A percentile compares a stretch with the other conserved stretches of the same genome.
phyloP scores from a whole-genome alignment of 1,140 invertebrate species.

The Mycetomoellerius zeteki region DNA sequence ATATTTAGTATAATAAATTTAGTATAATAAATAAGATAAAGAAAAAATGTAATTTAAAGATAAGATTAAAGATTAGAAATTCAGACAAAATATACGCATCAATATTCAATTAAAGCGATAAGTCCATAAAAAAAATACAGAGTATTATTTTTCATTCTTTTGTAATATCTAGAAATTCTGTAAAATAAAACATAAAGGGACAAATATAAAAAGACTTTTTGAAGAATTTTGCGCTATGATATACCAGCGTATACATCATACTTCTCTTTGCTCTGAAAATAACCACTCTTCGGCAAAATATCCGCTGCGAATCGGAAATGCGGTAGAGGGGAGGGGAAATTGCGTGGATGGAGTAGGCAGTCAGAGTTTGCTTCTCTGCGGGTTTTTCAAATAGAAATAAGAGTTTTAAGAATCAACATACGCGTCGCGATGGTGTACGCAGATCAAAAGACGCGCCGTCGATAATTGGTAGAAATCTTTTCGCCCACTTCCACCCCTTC shows the following conservation, averaged over 20 bases:
- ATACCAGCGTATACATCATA: neutral
- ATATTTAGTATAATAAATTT: neutral
- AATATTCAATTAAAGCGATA: neutral
- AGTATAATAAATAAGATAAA: neutral
- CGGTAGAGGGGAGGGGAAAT: neutral
- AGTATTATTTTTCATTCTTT: conserved; percentile 6
- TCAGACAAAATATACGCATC: neutral
- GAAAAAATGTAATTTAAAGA: neutral
- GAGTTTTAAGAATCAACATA: conserved; percentile 84
- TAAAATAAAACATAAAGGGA: conserved; percentile 2
- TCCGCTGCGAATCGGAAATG: conserved; percentile 41
- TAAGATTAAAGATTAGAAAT: neutral
- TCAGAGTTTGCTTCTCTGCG: conserved; percentile 52
- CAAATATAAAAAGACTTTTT: conserved; percentile 21
- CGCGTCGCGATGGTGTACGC: conserved; percentile 64
- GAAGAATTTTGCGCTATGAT: conserved; percentile 31
- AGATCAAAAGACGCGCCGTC: conserved; percentile 85
- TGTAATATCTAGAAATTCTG: neutral
- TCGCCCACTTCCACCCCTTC: conserved; percentile 18
- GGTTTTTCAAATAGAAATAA: conserved; percentile 80
- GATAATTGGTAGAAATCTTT: conserved; percentile 86
- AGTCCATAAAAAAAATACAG: neutral
- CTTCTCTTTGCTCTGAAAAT: conserved; percentile 37
- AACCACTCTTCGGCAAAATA: conserved; percentile 44
- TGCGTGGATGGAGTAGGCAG: conserved; percentile 28